Conservation (phyloP, 2,888 invertebrate genomes). For the Lasioglossum vierecki region DNA sequence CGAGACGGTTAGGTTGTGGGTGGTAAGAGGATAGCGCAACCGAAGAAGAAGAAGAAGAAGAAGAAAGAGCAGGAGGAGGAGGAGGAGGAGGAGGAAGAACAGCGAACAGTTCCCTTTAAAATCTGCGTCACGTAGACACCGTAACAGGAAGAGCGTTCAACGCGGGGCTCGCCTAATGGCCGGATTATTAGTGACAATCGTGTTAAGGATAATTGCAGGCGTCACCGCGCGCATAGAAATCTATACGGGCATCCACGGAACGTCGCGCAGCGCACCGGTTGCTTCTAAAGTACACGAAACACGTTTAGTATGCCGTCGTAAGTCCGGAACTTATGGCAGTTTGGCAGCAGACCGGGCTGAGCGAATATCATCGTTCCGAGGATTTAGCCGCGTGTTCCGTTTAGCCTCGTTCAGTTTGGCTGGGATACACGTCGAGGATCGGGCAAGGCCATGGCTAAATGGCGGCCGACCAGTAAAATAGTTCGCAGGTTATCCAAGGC, state of each 20-base stretch:
- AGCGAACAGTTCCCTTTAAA: conserved; percentile 30
- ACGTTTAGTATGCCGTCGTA: conserved; percentile 54
- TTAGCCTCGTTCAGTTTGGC: conserved; percentile 26
- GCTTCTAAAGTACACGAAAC: conserved; percentile 51
- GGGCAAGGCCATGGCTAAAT: conserved; percentile 53
- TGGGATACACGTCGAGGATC: conserved; percentile 30
- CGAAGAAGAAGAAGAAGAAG: neutral
- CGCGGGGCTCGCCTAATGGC: conserved; percentile 67
- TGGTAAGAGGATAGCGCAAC: neutral
- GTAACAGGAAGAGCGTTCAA: conserved; percentile 42
- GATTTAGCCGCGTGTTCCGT: conserved; percentile 58
- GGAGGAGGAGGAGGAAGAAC: no score
- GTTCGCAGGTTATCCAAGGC: conserved; percentile 62
- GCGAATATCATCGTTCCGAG: conserved; percentile 57
- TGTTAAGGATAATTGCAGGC: conserved; percentile 70
- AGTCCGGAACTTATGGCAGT: conserved; percentile 64
- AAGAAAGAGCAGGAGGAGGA: neutral
- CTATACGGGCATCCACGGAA: conserved; percentile 54
- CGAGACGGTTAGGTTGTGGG: conserved; percentile 4
- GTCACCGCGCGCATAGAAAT: conserved; percentile 66
- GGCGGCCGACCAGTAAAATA: conserved; percentile 55
- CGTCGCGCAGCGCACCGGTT: conserved; percentile 49
- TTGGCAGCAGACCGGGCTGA: conserved; percentile 34
- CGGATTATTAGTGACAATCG: conserved; percentile 71
- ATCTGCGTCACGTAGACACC: conserved; percentile 51